Conservation (phyloP, 1,140 invertebrate genomes). For the Listronotus oregonensis region DNA sequence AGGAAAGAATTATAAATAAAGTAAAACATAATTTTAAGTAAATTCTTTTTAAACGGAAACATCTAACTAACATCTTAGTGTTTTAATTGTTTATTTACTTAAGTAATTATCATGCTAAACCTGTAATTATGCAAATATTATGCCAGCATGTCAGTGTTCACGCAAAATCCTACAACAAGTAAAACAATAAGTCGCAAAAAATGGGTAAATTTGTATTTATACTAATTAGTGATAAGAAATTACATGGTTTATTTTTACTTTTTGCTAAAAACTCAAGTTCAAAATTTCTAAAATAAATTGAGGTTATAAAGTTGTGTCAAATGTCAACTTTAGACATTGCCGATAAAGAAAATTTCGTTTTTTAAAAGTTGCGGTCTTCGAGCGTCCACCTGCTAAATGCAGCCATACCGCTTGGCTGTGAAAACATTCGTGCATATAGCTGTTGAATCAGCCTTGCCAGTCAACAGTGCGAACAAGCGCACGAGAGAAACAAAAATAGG, state of each 20-base stretch:
- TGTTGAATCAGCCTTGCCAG: too few relatives aligned
- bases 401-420: too few relatives aligned
- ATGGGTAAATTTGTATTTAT: not conserved
- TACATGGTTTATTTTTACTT: not conserved
- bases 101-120: slow-evolving; percentile 16
- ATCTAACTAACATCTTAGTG: slow-evolving; percentile 44
- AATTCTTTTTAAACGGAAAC: slow-evolving; percentile 42
- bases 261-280: too few relatives aligned
- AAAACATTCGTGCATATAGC: too few relatives aligned
- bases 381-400: too few relatives aligned
- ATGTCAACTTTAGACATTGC: not conserved
- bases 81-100: not conserved
- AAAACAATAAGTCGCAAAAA: not conserved
- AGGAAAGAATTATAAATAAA: slow-evolving; percentile 25
- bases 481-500: too few relatives aligned
- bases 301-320: too few relatives aligned
- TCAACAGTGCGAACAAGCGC: too few relatives aligned
- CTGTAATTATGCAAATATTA: not conserved
- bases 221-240: not conserved
- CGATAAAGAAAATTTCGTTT: not conserved
- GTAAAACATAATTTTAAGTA: slow-evolving; percentile 35
- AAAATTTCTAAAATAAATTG: too few relatives aligned
- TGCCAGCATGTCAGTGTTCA: slow-evolving; percentile 3
- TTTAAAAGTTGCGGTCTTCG: too few relatives aligned
- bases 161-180: not conserved